Evolutionary conservation across 2,888 invertebrate genomes (phyloP), one percentile per base, ranked within the genome.

Genomic region (Synergus itoensis): DNA sequence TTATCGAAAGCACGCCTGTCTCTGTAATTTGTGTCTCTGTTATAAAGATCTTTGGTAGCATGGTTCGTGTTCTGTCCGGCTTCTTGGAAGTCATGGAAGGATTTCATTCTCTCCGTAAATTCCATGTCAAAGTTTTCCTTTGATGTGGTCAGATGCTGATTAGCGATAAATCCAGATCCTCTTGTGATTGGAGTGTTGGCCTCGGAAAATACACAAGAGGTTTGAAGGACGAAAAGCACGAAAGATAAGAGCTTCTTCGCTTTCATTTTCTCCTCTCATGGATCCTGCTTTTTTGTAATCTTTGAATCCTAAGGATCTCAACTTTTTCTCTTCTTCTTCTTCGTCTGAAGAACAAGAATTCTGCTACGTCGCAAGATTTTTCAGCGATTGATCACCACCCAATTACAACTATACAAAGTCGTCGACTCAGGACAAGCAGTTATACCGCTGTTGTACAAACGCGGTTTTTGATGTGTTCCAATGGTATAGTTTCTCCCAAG

Each of bases 191-290:
- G 73, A 28, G 36, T 53, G 9, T 28, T 73, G 28, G 36, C 53
- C 16, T 36, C 53, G 11, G 73, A 73, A 14, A 73, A 16, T 28
- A 53, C 53, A 36, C 73, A 73, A 16, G 69, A 69, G 45, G 36
- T 53, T n/a, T 53, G 48, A 73, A 84, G 75, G 78, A 79, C 81
- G 82, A 82, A 86, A 77, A 83, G 83, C 76, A 87, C 80, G 65
- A 86, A 82, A 79, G 87, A 82, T 82, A 85, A 80, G 79, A 84
- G 82, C 84, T 88, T 87, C 85, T 84, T 86, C 85, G 86, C 88
- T 87, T 81, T 89, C 90, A 87, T 90, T 88, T 87, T 88, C 84
- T 82, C 86, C 86, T 85, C 85, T 88, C 88, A 88, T 87, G 86
- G 87, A 87, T 87, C 87, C 87, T 85, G 83, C 16, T 36, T 53